Evolutionary conservation across 2,797 vertebrate genomes (phyloP), one percentile per base, ranked within the genome.

Genomic region (Schizopygopsis malacanthus): DNA sequence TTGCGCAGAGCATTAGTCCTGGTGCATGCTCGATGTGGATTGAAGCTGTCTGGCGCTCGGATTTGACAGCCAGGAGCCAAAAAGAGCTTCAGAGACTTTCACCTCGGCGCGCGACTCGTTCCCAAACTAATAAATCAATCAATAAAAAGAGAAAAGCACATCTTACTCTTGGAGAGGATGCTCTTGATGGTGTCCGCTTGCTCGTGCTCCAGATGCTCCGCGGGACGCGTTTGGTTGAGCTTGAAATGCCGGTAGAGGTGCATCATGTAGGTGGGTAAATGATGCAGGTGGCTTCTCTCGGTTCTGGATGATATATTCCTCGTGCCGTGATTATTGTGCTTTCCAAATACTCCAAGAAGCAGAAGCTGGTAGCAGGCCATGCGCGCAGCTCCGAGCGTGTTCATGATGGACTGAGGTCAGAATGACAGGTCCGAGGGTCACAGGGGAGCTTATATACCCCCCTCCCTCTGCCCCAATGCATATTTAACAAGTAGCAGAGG

Each of bases 131-230:
- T 16, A 22, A 52, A 0, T 1, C 9, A 25, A 28, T 15, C 0
- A 25, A 9, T 20, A 77, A 3, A 2, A 5, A 11, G 0, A 50
- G 4, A 2, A 25, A 33, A n/a, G 2, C 43, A 18, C 45, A 1
- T 10, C 95, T 96, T 95, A 97, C 96, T 94, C 93, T 93, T 95
- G 0, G 95, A 95, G 86, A 95, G 87, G 82, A 97, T 87, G 65
- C 96, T 97, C 88, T 94, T 93, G 85, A 97, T 95, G 0, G 95
- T 96, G 87, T 96, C 95, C 1, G 95, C 94, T n/a, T 90, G 92
- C 75, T 87, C 88, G 22, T 80, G 90, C 91, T 94, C 93, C 84
- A 83, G 9, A 4, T 79, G 20, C 59, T 93, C 92, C 89, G 83
- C 12, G 0, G 92, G 87, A 16, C 85, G 87, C 70, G 93, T 92